Base-by-base conservation (phyloP, 1,140 invertebrate species). In the Drosophila lowei region DNA sequence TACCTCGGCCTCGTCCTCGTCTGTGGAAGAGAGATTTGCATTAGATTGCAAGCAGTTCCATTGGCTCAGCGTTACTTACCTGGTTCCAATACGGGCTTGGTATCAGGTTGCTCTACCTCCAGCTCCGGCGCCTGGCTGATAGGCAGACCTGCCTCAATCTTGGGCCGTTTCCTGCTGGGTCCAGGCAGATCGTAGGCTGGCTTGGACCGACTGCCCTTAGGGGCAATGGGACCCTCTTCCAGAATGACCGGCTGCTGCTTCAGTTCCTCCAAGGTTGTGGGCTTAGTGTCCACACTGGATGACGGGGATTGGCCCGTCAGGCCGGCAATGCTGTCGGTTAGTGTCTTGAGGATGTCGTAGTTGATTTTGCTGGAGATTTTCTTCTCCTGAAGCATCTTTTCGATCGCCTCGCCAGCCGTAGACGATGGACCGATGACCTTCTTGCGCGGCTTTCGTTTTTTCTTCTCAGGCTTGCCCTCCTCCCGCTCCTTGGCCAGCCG, bases 361-460 rank as follows among this genome's bases (percentile, higher is more conserved):
- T 99, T 99, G 34, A 99, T 99, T 94, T 99, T 99, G 5, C 94
- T 95, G 0, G 98, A 99, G 61, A 99, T 96, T 90, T 97, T 97
- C 91, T 98, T 99, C 79, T 98, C 97, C 76, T 97, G 95, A 6
- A 99, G 91, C 94, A 99, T 98, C 91, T 97, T 98, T 86, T 98
- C 97, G 28, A 99, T 97, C 0, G 97, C 98, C 92, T 99, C 97
- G 2, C 95, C 95, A 13, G 97, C 96, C n/a, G 95, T 96, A 63
- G 95, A 96, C 0, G 97, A 95, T 2, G 94, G 94, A 2, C 91
- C 92, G 84, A 93, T 93, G 67, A 93, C 89, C 84, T 93, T 92
- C 89, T 95, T 94, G 85, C 91, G 92, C 0, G 93, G 89, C 90
- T 94, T 93, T 71, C 94, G 94, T 91, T 95, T 96, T 86, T 94